Base-by-base conservation (phyloP, 2,888 invertebrate genomes). In the Hypercompe scribonia region DNA sequence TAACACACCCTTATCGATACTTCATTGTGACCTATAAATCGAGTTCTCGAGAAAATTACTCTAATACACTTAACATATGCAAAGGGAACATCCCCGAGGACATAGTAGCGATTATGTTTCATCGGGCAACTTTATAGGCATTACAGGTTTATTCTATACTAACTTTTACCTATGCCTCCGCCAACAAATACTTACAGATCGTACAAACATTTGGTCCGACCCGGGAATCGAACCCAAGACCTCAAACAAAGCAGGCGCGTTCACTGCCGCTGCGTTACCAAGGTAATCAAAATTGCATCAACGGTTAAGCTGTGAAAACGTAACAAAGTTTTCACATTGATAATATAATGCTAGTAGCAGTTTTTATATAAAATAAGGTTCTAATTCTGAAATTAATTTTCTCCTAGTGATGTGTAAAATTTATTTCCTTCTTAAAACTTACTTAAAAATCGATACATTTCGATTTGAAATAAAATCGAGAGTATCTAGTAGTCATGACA, bases 21-120 rank as follows among this genome's bases (percentile, higher is more conserved):
- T 93, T 94, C 93, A 93, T 92, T 93, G 92, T 91, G 89, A 86
- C 90, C 88, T 85, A 90, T 80, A 87, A 86, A 90, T 91, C 93
- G 88, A 89, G 92, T 93, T 92, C 89, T 86, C 31, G 87, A 88
- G 94, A 89, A 94, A 94, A 94, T 94, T 92, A 89, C 94, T 88
- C 87, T 87, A 90, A 93, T 92, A 90, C 88, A 89, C 87, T 90
- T 91, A 92, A 89, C 89, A 85, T 91, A 94, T 94, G 93, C 91
- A 94, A 93, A 90, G 89, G 89, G 92, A 90, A 88, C 93, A 89
- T 91, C 92, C 91, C 91, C 74, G 88, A 80, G 91, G 91, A 90
- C 88, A 88, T 86, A 21, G 87, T 87, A 92, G 91, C 93, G 92
- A 93, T 94, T 94, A 94, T 91, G 80, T 84, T 83, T 86, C 87